Evolutionary conservation across 2,888 invertebrate species (phyloP).

Genomic region (Cerceris rybyensis): DNA sequence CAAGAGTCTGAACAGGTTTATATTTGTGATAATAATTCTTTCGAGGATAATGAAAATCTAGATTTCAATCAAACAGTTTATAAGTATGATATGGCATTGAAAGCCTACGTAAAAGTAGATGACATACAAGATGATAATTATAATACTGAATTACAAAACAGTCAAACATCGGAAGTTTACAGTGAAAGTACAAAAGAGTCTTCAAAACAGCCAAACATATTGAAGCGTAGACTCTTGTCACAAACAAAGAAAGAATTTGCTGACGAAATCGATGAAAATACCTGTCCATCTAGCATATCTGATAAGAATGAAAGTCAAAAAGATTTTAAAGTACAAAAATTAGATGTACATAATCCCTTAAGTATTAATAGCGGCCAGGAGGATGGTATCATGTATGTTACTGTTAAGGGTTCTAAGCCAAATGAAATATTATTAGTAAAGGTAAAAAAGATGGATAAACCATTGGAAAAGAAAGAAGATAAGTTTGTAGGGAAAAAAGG

Average conservation of each 20-base stretch:
- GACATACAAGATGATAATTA: slow-evolving; percentile 32
- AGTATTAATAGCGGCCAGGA: slow-evolving; percentile 71
- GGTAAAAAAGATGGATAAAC: slow-evolving; percentile 72
- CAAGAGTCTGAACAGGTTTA: slow-evolving; percentile 27
- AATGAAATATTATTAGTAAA: slow-evolving; percentile 79
- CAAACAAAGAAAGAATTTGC: slow-evolving; percentile 37
- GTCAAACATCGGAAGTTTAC: slow-evolving; percentile 31
- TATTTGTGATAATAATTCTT: slow-evolving; percentile 27
- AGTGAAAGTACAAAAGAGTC: slow-evolving; percentile 50
- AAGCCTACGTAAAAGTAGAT: slow-evolving; percentile 65
- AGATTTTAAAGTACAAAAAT: slow-evolving; percentile 73
- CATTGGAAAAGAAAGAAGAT: slow-evolving; percentile 62
- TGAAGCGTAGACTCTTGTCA: slow-evolving; percentile 66
- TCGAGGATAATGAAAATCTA: slow-evolving; percentile 12
- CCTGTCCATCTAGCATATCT: slow-evolving; percentile 32
- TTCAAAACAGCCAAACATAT: slow-evolving; percentile 66
- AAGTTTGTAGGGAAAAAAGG: slow-evolving; percentile 46
- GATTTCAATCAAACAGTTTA: slow-evolving; percentile 57
- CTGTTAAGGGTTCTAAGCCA: slow-evolving; percentile 78
- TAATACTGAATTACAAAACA: slow-evolving; percentile 12
- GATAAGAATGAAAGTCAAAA: slow-evolving; percentile 49
- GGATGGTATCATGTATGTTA: slow-evolving; percentile 80
- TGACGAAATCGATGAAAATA: slow-evolving; percentile 40
- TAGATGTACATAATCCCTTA: slow-evolving; percentile 73
- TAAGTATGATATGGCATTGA: slow-evolving; percentile 61